A percentile compares a stretch with the other conserved stretches of the same genome.
phyloP scores from a whole-genome alignment of 2,113 vertebrate species.

The Setophaga coronata region DNA sequence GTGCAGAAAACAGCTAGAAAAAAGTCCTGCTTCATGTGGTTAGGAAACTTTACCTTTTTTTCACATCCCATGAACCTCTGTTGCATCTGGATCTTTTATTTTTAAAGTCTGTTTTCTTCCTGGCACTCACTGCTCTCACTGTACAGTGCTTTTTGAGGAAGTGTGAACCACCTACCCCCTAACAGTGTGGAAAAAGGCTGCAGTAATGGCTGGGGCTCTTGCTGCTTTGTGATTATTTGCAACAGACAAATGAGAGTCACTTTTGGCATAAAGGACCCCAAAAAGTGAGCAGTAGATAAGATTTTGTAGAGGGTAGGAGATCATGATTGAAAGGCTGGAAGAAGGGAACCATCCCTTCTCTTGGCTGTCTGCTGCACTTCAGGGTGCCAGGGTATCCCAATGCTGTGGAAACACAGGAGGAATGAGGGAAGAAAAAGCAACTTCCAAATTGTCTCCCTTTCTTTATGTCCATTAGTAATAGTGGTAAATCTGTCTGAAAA shows the following conservation, averaged over 20 bases:
- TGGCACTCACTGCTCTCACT: accelerated
- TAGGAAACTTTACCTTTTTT: not conserved
- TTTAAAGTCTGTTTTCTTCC: not conserved
- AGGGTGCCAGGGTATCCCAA: not conserved
- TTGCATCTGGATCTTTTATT: not conserved
- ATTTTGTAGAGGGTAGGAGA: not conserved
- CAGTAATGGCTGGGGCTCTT: not conserved
- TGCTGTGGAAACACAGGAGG: not conserved
- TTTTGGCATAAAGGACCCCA: not conserved
- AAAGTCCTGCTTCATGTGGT: not conserved
- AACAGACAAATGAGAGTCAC: not conserved
- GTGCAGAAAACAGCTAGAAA: not conserved
- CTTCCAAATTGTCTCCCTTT: not conserved
- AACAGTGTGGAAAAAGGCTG: not conserved
- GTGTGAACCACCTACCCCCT: not conserved
- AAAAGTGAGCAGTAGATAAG: not conserved
- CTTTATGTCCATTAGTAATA: not conserved
- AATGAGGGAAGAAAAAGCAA: not conserved
- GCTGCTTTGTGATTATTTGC: not conserved
- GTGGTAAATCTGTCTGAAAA: not conserved
- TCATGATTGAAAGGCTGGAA: not conserved
- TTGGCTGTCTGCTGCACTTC: not conserved
- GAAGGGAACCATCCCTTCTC: not conserved
- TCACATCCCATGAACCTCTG: accelerated
- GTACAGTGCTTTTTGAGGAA: not conserved